A percentile compares a stretch with the other conserved stretches of the same genome.
Conservation (phyloP, 2,888 invertebrate genomes). For the Argyra leucocephala region DNA sequence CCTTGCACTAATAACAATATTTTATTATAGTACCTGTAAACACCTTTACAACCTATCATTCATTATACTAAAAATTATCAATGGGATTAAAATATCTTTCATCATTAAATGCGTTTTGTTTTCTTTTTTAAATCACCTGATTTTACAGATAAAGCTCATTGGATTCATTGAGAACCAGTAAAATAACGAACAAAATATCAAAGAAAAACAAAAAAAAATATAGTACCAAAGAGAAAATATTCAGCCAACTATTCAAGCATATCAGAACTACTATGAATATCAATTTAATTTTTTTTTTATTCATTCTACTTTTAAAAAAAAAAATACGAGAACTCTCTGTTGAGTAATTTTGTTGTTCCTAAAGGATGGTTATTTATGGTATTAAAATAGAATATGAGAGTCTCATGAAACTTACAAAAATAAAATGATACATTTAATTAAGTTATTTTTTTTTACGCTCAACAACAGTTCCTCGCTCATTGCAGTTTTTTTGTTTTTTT, state of each 20-base stretch:
- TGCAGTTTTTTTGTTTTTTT: not conserved
- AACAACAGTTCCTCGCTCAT: not conserved
- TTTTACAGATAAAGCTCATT: no score
- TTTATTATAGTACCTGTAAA: no score
- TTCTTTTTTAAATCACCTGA: no score
- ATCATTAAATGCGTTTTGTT: no score
- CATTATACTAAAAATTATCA: no score
- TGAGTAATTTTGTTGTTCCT: not conserved
- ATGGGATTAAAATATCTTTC: no score
- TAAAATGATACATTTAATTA: not conserved
- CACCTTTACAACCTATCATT: no score
- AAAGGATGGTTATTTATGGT: not conserved
- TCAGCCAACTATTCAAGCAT: not conserved
- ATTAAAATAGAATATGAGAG: no score
- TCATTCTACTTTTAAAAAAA: not conserved
- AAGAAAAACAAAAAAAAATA: not conserved
- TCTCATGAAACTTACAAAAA: not conserved
- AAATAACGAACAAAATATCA: no score
- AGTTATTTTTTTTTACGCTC: not conserved
- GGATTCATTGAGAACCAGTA: no score
- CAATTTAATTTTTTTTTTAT: not conserved
- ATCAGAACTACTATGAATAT: constrained; percentile 6
- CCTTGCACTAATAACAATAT: no score
- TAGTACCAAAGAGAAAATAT: not conserved
- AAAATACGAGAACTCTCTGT: not conserved